phyloP scores from a whole-genome alignment of 2,888 invertebrate species.

The Apamea anceps region DNA sequence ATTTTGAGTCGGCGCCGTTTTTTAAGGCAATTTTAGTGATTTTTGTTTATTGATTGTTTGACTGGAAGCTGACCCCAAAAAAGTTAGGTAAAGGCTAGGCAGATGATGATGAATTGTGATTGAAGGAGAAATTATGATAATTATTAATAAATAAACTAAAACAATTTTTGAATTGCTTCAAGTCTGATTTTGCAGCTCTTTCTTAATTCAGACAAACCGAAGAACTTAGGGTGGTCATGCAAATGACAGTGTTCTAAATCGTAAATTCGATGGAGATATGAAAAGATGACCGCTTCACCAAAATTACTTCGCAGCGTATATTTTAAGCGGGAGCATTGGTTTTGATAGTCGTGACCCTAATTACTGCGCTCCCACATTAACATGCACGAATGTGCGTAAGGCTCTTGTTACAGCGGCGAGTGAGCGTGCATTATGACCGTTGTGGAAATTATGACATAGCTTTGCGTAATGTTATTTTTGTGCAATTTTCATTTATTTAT shows the following conservation, averaged over 20 bases:
- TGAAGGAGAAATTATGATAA: neutral
- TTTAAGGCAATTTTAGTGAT: no score
- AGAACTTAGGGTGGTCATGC: neutral
- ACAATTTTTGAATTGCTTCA: neutral
- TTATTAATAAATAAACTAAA: neutral
- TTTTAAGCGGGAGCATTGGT: slow-evolving; percentile 49
- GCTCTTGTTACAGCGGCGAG: slow-evolving; percentile 36
- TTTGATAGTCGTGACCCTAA: slow-evolving; percentile 61
- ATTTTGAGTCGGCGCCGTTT: no score
- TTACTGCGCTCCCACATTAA: slow-evolving; percentile 52
- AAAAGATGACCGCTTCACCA: slow-evolving; percentile 11
- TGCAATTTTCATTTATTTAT: slow-evolving; percentile 15
- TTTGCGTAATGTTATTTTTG: slow-evolving; percentile 20
- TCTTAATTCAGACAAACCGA: neutral
- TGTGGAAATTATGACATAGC: slow-evolving; percentile 32
- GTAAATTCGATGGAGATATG: slow-evolving; percentile 27
- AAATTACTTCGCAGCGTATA: slow-evolving; percentile 46
- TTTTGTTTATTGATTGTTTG: no score
- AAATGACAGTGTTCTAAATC: slow-evolving; percentile 14
- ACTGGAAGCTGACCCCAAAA: no score
- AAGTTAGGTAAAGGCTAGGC: no score
- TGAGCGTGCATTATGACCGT: slow-evolving; percentile 20
- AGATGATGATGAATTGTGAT: no score
- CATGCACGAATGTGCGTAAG: slow-evolving; percentile 44
- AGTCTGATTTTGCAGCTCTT: neutral